Conservation (phyloP, 2,113 vertebrate genomes). For the Brachyistius frenatus region DNA sequence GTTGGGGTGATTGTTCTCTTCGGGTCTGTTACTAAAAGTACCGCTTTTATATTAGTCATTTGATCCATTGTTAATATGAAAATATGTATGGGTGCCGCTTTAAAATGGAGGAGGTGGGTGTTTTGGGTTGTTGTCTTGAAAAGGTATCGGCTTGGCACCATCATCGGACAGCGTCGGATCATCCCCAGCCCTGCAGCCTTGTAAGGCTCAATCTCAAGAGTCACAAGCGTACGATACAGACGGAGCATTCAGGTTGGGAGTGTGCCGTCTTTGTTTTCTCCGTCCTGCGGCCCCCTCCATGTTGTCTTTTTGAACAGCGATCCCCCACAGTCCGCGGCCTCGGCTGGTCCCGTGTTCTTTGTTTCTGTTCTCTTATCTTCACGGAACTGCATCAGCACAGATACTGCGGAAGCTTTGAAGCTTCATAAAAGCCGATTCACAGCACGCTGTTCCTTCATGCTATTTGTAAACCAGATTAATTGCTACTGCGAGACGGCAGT, state of each 20-base stretch:
- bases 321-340: conserved; percentile 21
- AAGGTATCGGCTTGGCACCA: not conserved
- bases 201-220: not conserved
- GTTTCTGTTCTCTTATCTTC: conserved; percentile 66
- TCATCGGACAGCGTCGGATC: not conserved
- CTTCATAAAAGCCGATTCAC: conserved; percentile 42
- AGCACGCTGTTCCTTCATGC: conserved; percentile 18
- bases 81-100: not conserved
- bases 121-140: not conserved
- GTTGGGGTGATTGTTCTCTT: not conserved
- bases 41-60: not conserved
- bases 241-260: not conserved
- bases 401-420: conserved; percentile 53
- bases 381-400: conserved; percentile 47
- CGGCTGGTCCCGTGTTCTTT: conserved; percentile 21
- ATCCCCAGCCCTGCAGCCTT: no score
- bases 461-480: conserved; percentile 33
- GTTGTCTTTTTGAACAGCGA: conserved; percentile 34
- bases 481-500: not conserved
- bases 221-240: not conserved
- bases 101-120: not conserved
- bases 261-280: conserved; percentile 4
- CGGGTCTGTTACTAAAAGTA: not conserved
- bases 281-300: not conserved
- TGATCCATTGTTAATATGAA: not conserved